phyloP scores from a whole-genome alignment of 2,113 vertebrate species.

The Dryoscopus gambensis region DNA sequence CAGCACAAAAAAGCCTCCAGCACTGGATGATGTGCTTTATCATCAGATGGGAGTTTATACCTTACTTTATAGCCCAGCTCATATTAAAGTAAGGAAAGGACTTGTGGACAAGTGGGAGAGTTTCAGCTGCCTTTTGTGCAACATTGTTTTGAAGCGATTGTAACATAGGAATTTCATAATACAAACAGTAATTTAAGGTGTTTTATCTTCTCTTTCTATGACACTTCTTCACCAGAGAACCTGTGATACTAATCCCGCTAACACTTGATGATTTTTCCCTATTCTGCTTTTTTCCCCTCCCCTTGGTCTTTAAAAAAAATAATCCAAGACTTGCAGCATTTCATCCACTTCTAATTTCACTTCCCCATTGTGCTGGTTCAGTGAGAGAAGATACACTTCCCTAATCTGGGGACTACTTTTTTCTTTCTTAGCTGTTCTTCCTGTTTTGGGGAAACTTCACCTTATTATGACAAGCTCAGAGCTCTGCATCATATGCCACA shows the following conservation, averaged over 20 bases:
- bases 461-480: not conserved
- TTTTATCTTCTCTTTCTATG: not conserved
- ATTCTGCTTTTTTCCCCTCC: not conserved
- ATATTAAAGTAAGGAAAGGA: not conserved
- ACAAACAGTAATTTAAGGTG: not conserved
- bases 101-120: not conserved
- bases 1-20: not conserved
- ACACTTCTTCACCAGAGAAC: not conserved
- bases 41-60: not conserved
- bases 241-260: not conserved
- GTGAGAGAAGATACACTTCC: not conserved
- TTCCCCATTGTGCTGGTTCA: not conserved
- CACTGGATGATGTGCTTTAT: not conserved
- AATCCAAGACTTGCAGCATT: not conserved
- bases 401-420: not conserved
- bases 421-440: conserved; percentile 31
- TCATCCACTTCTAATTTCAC: conserved; percentile 14
- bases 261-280: not conserved
- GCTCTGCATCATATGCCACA: not conserved
- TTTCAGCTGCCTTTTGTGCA: not conserved
- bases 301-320: not conserved
- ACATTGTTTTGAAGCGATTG: not conserved
- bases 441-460: conserved; percentile 20
- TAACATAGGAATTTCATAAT: not conserved
- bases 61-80: not conserved